A percentile compares a stretch with the other conserved stretches of the same genome.
phyloP scores from a whole-genome alignment of 2,888 invertebrate genomes.

The Diarsia brunnea region DNA sequence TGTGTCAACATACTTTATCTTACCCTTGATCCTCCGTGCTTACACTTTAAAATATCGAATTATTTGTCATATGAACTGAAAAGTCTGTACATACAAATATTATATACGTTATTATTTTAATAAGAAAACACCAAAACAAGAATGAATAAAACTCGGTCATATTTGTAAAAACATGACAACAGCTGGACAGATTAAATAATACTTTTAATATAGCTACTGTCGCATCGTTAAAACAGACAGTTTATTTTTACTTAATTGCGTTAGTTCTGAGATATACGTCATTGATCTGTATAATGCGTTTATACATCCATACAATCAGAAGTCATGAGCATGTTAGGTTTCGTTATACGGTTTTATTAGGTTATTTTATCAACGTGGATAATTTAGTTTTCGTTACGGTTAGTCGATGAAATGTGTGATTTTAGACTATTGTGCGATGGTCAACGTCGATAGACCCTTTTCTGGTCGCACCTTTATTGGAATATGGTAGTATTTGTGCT shows the following conservation, averaged over 20 bases:
- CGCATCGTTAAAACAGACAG: slow-evolving; percentile 1
- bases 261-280: slow-evolving; percentile 1
- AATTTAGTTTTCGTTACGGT: slow-evolving; percentile 6
- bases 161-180: slow-evolving; percentile 17
- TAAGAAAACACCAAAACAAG: neutral
- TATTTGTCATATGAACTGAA: no score
- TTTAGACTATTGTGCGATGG: neutral
- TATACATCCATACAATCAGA: slow-evolving; percentile 5
- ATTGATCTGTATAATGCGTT: slow-evolving; percentile 4
- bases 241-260: slow-evolving; percentile 1
- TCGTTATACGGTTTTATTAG: slow-evolving; percentile 11
- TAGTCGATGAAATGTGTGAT: slow-evolving; percentile 3
- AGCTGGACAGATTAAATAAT: slow-evolving; percentile 12
- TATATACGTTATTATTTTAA: no score
- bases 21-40: neutral
- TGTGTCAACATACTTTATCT: neutral
- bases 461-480: slow-evolving; percentile 19
- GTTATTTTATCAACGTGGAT: slow-evolving; percentile 8
- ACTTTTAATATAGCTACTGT: neutral
- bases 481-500: slow-evolving; percentile 32
- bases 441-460: neutral
- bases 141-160: slow-evolving; percentile 6
- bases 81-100: slow-evolving; percentile 29
- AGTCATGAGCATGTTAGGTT: slow-evolving; percentile 33
- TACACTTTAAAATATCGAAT: neutral